Base-by-base conservation (phyloP, 2,888 invertebrate genomes). In the Leucoptera coffeella region DNA sequence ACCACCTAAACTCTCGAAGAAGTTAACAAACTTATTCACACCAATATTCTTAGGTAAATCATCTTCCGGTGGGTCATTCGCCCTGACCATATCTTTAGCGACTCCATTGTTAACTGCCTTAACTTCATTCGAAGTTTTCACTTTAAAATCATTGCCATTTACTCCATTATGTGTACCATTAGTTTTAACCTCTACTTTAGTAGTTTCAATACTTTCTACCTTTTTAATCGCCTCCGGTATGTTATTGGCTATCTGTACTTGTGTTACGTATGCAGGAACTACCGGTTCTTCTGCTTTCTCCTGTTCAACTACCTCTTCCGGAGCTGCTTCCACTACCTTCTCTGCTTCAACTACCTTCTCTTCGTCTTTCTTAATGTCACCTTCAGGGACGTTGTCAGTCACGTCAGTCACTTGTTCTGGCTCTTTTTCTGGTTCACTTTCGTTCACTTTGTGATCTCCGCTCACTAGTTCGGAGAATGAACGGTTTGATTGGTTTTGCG, bases 21-120 rank as follows among this genome's bases (percentile, higher is more conserved):
- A 69, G 35, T 65, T 69, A 0, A 69, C 69, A 31, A 69, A 69
- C 32, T 65, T 69, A 31, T 67, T 69, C 0, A 69, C 69, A 1
- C 69, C 69, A 36, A 69, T 69, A 20, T 69, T 69, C 26, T 69
- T 69, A 2, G 69, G 69, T 6, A 69, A 33, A 36, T 69, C 69
- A 12, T 69, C 67, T 38, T 69, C 69, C 0, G 67, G 69, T 0
- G 69, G 69, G 21, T 69, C 69, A 19, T 65, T 69, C 0, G 69
- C 69, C 15, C 69, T 47, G 3, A 69, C 65, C 0, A 69, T 65
- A 10, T 69, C 69, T 32, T 53, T 60, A 0, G 67, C 57, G 0
- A 40, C 45, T 0, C 58, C 54, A 27, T 61, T 64, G 2, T 51
- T 45, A 0, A 50, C 58, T 64, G 67, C 65, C 38, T 67, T 67